Percentiles rank a stretch among this genome's conserved stretches.
phyloP scores from a whole-genome alignment of 92 coral and sea anemone species.

The Epizoanthus fatuus region DNA sequence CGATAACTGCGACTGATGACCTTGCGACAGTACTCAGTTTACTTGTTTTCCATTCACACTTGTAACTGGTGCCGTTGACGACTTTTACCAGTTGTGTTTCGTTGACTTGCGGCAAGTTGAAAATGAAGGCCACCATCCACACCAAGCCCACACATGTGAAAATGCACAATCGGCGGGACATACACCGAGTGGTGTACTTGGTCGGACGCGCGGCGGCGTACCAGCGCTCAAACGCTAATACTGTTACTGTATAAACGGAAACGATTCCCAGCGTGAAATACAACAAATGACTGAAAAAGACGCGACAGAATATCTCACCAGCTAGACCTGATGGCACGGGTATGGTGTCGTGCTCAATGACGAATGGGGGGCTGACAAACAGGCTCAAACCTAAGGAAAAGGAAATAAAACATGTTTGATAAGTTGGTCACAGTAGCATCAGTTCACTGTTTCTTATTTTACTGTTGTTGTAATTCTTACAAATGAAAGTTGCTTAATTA shows the following conservation, averaged over 20 bases:
- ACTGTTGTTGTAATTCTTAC: too few relatives aligned
- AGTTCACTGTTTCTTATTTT: background rate
- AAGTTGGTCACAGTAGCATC: background rate
- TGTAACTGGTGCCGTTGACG: background rate
- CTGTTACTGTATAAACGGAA: constrained; percentile 82
- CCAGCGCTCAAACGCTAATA: constrained; percentile 89
- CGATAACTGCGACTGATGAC: constrained; percentile 65
- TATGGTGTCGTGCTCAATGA: background rate
- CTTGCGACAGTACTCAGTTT: background rate
- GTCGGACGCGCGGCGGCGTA: constrained; percentile 79
- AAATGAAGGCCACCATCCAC: constrained; percentile 70
- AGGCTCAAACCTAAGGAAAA: background rate
- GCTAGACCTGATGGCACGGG: constrained; percentile 16
- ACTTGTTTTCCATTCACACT: constrained; percentile 23
- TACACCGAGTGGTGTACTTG: constrained; percentile 51
- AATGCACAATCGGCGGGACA: background rate
- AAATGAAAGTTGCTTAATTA: too few relatives aligned
- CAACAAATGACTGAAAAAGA: constrained; percentile 67
- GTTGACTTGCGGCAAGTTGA: constrained; percentile 78
- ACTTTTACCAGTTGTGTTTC: constrained; percentile 64
- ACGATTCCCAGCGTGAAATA: constrained; percentile 86
- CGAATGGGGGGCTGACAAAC: constrained; percentile 7
- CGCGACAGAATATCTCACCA: constrained; percentile 61
- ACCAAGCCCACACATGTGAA: constrained; percentile 38
- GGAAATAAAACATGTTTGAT: background rate